phyloP scores from a whole-genome alignment of 2,113 vertebrate genomes.

The Pantherophis guttatus region DNA sequence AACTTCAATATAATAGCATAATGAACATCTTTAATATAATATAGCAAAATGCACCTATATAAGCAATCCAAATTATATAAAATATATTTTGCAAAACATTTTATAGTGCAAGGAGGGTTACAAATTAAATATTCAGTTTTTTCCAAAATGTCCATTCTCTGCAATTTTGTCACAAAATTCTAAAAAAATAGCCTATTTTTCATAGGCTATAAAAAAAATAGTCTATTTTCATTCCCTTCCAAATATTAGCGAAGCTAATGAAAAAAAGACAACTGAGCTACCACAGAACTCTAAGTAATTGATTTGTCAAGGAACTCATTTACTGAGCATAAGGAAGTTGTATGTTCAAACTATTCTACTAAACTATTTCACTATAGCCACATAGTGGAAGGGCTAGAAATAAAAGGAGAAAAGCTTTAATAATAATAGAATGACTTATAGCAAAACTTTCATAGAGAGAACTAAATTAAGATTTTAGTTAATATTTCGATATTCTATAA shows the following conservation, averaged over 20 bases:
- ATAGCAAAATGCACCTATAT: not conserved
- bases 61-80: not conserved
- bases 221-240: not conserved
- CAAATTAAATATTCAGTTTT: not conserved
- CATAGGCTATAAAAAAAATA: not conserved
- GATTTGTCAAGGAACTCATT: not conserved
- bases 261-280: not conserved
- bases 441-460: not conserved
- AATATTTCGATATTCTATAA: not conserved
- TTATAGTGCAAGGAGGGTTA: not conserved
- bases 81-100: not conserved
- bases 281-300: not conserved
- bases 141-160: not conserved
- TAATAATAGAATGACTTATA: not conserved
- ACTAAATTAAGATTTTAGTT: not conserved
- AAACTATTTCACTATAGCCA: not conserved
- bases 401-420: not conserved
- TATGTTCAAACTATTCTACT: not conserved
- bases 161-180: not conserved
- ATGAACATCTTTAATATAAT: not conserved
- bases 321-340: not conserved
- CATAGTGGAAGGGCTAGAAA: not conserved
- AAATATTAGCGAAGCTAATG: not conserved
- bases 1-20: not conserved
- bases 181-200: not conserved